Evolutionary conservation across 2,888 invertebrate genomes (phyloP).

Genomic region (Phalera bucephala): DNA sequence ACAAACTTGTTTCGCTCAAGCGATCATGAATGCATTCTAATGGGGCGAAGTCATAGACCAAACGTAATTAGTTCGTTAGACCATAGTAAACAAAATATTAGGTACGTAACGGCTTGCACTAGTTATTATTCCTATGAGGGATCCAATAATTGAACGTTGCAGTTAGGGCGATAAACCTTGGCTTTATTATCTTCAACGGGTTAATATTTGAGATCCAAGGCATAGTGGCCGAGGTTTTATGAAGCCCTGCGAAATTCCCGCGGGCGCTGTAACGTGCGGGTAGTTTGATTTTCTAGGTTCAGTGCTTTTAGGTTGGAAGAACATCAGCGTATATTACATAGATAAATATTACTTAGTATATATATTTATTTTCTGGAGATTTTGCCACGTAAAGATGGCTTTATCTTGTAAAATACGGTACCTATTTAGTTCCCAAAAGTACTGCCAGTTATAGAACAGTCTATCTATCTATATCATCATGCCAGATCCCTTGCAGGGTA

Average conservation of each 20-base stretch:
- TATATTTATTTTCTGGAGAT: too few relatives aligned
- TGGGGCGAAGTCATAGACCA: too few relatives aligned
- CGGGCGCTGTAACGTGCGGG: conserved; percentile 6
- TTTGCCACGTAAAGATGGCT: conserved; percentile 1
- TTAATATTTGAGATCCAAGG: conserved; percentile 17
- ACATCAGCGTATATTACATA: too few relatives aligned
- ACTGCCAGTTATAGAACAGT: too few relatives aligned
- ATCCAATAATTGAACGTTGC: conserved; percentile 29
- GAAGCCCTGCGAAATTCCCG: conserved; percentile 15
- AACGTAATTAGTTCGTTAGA: too few relatives aligned
- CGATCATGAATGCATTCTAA: too few relatives aligned
- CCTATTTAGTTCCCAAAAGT: too few relatives aligned
- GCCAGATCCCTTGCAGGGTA: too few relatives aligned
- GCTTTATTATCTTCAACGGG: conserved; percentile 8
- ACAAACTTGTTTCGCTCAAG: too few relatives aligned
- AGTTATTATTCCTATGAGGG: conserved; percentile 20
- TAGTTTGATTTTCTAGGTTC: neutral
- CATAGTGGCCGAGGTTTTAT: conserved; percentile 25
- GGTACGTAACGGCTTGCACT: conserved; percentile 20
- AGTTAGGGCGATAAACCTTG: conserved; percentile 11
- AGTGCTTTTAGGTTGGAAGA: neutral
- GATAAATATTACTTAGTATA: too few relatives aligned
- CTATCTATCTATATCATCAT: too few relatives aligned
- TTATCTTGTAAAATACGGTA: neutral
- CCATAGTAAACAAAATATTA: conserved; percentile 33